Evolutionary conservation across 2,888 invertebrate species (phyloP).

Genomic region (Rhamphomyia laevipes): DNA sequence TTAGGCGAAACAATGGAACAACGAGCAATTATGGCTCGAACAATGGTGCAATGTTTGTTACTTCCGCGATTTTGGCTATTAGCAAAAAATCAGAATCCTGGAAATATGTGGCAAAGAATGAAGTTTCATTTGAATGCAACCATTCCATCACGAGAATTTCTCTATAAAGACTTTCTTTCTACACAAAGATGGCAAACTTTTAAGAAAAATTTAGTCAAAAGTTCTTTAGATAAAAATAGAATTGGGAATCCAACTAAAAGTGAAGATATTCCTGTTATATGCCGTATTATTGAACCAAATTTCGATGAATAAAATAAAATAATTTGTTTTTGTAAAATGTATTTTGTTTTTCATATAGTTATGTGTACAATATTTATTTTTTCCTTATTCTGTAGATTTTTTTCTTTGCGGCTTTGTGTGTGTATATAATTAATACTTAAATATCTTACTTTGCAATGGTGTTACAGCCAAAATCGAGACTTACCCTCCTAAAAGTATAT

Average conservation of each 20-base stretch:
- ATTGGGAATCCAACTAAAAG: conserved; percentile 20
- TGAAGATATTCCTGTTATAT: conserved; percentile 33
- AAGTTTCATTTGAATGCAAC: conserved; percentile 27
- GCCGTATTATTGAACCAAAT: conserved; percentile 27
- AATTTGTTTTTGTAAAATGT: too few species aligned
- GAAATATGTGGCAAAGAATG: conserved; percentile 33
- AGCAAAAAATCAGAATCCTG: conserved; percentile 38
- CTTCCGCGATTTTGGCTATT: conserved; percentile 59
- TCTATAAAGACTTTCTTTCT: conserved; percentile 27
- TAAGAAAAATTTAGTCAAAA: conserved; percentile 22
- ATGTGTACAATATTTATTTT: too few species aligned
- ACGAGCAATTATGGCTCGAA: conserved; percentile 53
- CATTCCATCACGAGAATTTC: conserved; percentile 28
- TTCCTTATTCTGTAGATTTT: too few species aligned
- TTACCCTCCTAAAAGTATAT: too few species aligned
- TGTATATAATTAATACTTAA: too few species aligned
- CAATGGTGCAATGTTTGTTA: conserved; percentile 51
- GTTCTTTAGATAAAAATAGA: conserved; percentile 13
- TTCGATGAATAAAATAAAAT: conserved; percentile 14
- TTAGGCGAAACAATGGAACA: conserved; percentile 57
- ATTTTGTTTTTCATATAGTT: too few species aligned
- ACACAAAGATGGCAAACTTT: conserved; percentile 30
- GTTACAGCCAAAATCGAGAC: too few species aligned
- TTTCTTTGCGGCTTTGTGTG: too few species aligned
- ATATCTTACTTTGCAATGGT: too few species aligned